Base-by-base conservation (phyloP, 2,888 invertebrate genomes). In the Phasia obesa region DNA sequence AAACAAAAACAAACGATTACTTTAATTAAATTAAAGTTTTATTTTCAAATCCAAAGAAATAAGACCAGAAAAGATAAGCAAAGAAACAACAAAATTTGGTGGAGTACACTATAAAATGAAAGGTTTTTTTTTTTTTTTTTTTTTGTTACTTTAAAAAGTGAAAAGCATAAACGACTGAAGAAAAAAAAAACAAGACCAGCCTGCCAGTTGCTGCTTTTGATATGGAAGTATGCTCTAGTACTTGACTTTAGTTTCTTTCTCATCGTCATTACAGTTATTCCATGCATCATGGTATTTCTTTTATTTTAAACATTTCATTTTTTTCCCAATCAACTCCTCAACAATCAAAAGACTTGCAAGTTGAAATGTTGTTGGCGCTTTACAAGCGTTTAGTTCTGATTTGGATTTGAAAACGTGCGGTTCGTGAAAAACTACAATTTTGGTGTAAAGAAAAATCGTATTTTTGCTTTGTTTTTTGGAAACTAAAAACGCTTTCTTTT, bases 301-400 rank as follows among this genome's bases (percentile, higher is more conserved):
- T 65, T 70, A 78, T 67, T 59, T 78, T 51, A 67, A 71, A 55
- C 21, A 59, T 19, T 51, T 70, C 27, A 9, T 47, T 65, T 70
- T 25, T 47, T 31, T 9, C 19, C 17, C 49, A 51, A n/a, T 47
- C 60, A 62, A 51, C 38, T 65, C 38, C 67, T 76, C 55, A 53
- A 31, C 51, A 23, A 59, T 17, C 38, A 57, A 70, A 71, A 73
- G 42, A 65, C 75, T 70, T 64, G 70, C 27, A 53, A 53, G 53
- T 84, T 87, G 49, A 75, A 49, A 15, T 23, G 13, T 23, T 47
- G 75, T 65, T 83, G 70, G 31, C 65, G 31, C 65, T 77, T 60
- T 84, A 85, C 86, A 76, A 85, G 86, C 86, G 84, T 88, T 90
- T 90, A 90, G 90, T 90, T 90, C 90, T 90, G 89, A 89, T 87